These are phyloP conservation scores for Mizuhopecten yessoensis DNA, from an alignment of 1,140 invertebrate genomes.

Conservation along the genomic window DNA sequence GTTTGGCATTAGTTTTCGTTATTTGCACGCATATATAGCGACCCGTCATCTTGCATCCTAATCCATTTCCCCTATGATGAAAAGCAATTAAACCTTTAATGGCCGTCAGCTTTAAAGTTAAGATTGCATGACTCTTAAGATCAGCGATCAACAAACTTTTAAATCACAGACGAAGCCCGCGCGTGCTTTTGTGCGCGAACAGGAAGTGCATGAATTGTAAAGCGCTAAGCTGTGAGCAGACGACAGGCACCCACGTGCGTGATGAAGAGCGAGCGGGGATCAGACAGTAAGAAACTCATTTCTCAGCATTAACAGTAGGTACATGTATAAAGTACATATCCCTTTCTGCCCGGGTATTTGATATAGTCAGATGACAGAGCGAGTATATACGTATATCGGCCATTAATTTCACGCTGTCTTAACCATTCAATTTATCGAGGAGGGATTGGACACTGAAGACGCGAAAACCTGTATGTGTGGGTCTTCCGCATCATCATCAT, in stretches of 20 bases:
- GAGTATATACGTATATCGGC: background rate
- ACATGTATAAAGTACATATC: slow-evolving; percentile 39
- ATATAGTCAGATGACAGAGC: background rate
- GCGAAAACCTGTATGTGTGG: background rate
- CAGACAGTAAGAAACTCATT: background rate
- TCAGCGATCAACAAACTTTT: background rate
- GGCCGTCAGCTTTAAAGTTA: background rate
- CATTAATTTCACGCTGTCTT: slow-evolving; percentile 24
- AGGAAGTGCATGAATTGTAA: background rate
- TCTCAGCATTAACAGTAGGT: background rate
- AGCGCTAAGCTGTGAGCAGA: background rate
- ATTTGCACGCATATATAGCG: no score
- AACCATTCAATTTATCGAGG: background rate
- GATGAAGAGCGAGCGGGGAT: slow-evolving; percentile 10
- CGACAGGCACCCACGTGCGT: background rate
- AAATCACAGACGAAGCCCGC: background rate
- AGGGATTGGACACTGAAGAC: background rate
- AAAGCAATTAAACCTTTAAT: background rate
- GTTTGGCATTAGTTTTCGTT: no score
- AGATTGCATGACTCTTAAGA: background rate
- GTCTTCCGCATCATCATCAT: background rate
- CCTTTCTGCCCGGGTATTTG: slow-evolving; percentile 3
- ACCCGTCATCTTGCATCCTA: no score
- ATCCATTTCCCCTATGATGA: background rate
- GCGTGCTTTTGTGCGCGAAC: background rate